Percentiles rank a stretch among this genome's conserved stretches.
These are phyloP conservation scores for Drosophila pandora DNA, from an alignment of 1,140 invertebrate genomes.

Conservation along the genomic window DNA sequence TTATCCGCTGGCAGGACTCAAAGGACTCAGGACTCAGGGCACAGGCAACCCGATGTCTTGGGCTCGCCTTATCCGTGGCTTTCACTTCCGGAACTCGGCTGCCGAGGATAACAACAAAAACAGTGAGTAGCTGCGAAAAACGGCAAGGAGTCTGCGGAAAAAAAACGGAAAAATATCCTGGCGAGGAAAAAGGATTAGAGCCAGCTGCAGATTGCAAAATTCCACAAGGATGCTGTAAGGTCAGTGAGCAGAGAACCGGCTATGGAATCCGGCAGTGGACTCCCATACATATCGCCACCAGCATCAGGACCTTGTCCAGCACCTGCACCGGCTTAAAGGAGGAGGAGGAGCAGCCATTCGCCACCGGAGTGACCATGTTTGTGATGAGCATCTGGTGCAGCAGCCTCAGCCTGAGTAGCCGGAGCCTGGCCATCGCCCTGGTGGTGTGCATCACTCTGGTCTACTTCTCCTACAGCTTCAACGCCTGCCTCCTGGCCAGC, in stretches of 20 bases:
- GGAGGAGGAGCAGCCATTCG: not conserved
- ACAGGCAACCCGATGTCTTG: constrained; percentile 25
- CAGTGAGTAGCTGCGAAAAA: not conserved
- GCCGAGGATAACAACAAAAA: constrained; percentile 27
- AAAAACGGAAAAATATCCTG: not conserved
- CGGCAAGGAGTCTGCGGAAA: not conserved
- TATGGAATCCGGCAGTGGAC: not conserved
- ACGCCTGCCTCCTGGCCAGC: constrained; percentile 85
- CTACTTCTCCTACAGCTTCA: constrained; percentile 86
- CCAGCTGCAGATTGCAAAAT: not conserved
- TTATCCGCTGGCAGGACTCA: constrained; percentile 19
- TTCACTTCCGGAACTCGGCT: constrained; percentile 61
- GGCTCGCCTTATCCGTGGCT: constrained; percentile 41
- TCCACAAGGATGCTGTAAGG: not conserved
- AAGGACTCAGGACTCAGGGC: constrained; percentile 1
- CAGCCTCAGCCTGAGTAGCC: constrained; percentile 77
- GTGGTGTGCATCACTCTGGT: constrained; percentile 83
- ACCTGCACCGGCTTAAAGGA: not conserved
- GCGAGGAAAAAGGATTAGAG: not conserved
- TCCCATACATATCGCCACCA: not conserved
- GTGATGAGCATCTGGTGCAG: constrained; percentile 77
- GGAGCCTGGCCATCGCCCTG: constrained; percentile 81
- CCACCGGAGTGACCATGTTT: constrained; percentile 48
- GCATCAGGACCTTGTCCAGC: not conserved
- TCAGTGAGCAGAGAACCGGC: not conserved